Evolutionary conservation across 2,113 vertebrate species (phyloP).

Genomic region (Pholis gunnellus): DNA sequence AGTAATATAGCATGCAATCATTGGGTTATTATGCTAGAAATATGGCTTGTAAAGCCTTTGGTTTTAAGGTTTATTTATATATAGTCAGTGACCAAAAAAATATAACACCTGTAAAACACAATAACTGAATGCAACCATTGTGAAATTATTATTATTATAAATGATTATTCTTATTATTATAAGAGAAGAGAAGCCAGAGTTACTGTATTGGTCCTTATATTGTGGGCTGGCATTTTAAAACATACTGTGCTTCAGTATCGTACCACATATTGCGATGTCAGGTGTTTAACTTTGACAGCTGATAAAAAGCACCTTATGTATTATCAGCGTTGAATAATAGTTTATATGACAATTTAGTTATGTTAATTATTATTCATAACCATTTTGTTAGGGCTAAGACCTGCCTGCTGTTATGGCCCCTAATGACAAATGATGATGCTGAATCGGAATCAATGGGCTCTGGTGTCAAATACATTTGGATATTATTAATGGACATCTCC

Average conservation of each 20-base stretch:
- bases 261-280: neutral
- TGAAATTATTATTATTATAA: neutral
- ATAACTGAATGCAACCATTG: neutral
- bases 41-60: neutral
- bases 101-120: neutral
- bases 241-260: neutral
- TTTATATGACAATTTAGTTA: neutral
- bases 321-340: neutral
- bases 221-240: neutral
- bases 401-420: neutral
- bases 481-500: neutral
- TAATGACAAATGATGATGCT: neutral
- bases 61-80: neutral
- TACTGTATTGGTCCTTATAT: neutral
- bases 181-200: neutral
- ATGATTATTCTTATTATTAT: neutral
- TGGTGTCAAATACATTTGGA: neutral
- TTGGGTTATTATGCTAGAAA: neutral
- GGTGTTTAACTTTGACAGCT: constrained; percentile 1
- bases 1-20: neutral
- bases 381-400: neutral
- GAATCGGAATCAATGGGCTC: neutral
- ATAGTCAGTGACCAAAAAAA: neutral
- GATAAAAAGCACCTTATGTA: neutral
- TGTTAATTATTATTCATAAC: neutral